Conservation (phyloP, 1,140 invertebrate genomes). For the Protaetia brevitarsis region DNA sequence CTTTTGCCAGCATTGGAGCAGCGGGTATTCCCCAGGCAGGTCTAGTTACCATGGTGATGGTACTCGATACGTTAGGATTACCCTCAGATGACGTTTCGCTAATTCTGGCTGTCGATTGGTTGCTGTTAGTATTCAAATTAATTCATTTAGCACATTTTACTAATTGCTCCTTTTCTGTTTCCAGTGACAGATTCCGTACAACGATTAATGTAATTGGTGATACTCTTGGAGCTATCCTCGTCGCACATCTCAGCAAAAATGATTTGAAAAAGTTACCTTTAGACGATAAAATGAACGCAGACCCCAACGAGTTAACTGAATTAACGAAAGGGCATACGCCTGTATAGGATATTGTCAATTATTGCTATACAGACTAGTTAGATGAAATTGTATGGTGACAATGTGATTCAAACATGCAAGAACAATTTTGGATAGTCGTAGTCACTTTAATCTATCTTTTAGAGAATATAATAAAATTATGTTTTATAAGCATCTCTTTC, state of each 20-base stretch:
- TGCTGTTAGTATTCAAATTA: constrained; percentile 69
- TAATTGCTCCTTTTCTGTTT: constrained; percentile 40
- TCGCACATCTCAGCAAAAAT: constrained; percentile 81
- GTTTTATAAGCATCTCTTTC: neutral
- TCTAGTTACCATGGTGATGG: constrained; percentile 94
- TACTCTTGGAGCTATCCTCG: constrained; percentile 89
- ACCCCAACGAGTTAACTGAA: constrained; percentile 55
- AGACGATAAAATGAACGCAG: constrained; percentile 45
- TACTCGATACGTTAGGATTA: constrained; percentile 88
- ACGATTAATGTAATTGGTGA: constrained; percentile 97
- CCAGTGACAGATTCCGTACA: constrained; percentile 92
- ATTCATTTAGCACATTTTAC: neutral
- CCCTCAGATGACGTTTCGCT: constrained; percentile 88
- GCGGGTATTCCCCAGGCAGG: constrained; percentile 95
- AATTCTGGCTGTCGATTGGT: constrained; percentile 95
- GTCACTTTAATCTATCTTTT: too few relatives aligned
- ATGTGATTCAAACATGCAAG: too few relatives aligned
- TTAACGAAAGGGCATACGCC: constrained; percentile 50
- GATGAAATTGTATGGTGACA: too few relatives aligned
- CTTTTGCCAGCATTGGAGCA: constrained; percentile 92
- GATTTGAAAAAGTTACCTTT: constrained; percentile 61
- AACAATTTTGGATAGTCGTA: too few relatives aligned
- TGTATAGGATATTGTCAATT: too few relatives aligned
- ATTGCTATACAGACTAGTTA: too few relatives aligned
- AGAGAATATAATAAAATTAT: too few relatives aligned